phyloP scores from a whole-genome alignment of 2,888 invertebrate species.

The Drosophila villosipedis region DNA sequence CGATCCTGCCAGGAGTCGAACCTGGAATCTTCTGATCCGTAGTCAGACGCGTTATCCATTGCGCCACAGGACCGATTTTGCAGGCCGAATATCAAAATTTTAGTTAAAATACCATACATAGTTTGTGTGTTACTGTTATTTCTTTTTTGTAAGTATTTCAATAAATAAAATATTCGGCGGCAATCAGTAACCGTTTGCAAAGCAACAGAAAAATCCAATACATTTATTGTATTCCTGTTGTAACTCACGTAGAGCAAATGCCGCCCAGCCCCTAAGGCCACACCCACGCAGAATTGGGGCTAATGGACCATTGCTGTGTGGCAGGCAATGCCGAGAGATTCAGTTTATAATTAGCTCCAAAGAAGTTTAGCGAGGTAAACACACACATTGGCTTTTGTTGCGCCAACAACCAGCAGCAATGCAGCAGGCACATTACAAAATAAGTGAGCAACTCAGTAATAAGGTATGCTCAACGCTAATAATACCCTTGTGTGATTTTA shows the following conservation, averaged over 20 bases:
- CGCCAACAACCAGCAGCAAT: conserved; percentile 46
- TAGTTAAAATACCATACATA: background rate
- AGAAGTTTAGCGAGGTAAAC: conserved; percentile 73
- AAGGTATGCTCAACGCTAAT: background rate
- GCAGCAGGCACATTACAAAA: conserved; percentile 38
- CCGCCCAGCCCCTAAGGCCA: conserved; percentile 9
- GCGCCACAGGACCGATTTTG: conserved; percentile 40
- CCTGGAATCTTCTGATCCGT: conserved; percentile 86
- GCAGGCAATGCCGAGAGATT: conserved; percentile 47
- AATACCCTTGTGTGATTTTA: conserved; percentile 8
- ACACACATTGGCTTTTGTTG: conserved; percentile 65
- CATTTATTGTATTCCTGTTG: conserved; percentile 30
- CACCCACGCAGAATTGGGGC: conserved; percentile 61
- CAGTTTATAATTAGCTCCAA: conserved; percentile 72
- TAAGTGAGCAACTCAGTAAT: conserved; percentile 22
- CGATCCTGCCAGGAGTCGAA: conserved; percentile 86
- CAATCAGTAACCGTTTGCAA: conserved; percentile 1
- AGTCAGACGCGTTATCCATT: conserved; percentile 84
- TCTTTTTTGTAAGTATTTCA: background rate
- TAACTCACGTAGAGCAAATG: conserved; percentile 27
- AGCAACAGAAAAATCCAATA: conserved; percentile 1
- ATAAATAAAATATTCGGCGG: background rate
- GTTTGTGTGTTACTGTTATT: background rate
- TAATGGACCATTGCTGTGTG: conserved; percentile 72
- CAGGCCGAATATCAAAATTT: background rate